Evolutionary conservation across 2,888 invertebrate genomes (phyloP).

Genomic region (Autographa pulchrina): DNA sequence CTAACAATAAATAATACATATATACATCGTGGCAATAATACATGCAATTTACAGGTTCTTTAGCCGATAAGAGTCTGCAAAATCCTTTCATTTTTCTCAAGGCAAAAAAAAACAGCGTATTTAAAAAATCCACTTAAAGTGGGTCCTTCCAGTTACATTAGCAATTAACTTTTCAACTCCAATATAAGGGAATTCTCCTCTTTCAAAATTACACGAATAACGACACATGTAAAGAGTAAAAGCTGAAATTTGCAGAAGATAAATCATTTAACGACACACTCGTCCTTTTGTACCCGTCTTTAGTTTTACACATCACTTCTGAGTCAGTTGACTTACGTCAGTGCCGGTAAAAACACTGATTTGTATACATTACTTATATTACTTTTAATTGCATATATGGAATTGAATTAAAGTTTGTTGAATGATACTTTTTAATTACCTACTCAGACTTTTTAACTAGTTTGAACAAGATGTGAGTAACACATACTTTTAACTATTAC

Average conservation of each 20-base stretch:
- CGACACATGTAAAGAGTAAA: neutral
- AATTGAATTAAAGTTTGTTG: neutral
- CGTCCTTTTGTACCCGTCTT: constrained; percentile 41
- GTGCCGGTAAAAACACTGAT: constrained; percentile 1
- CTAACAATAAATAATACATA: too few species aligned
- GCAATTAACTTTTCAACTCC: neutral
- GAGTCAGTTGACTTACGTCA: constrained; percentile 35
- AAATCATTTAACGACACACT: constrained; percentile 33
- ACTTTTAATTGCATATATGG: neutral
- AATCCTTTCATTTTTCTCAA: too few species aligned
- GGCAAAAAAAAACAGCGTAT: too few species aligned
- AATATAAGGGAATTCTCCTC: neutral
- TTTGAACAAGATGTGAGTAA: too few species aligned
- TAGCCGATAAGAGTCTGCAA: too few species aligned
- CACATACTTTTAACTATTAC: too few species aligned
- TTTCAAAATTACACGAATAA: neutral
- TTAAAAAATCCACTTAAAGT: too few species aligned
- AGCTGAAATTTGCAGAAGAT: constrained; percentile 10
- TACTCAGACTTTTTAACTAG: too few species aligned
- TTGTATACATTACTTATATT: neutral
- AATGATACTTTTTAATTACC: too few species aligned
- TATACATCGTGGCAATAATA: too few species aligned
- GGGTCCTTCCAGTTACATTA: neutral
- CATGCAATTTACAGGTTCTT: too few species aligned
- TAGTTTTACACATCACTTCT: constrained; percentile 42